These are phyloP conservation scores for Clarias macrocephalus DNA, from an alignment of 2,113 vertebrate species.

Conservation along the genomic window DNA sequence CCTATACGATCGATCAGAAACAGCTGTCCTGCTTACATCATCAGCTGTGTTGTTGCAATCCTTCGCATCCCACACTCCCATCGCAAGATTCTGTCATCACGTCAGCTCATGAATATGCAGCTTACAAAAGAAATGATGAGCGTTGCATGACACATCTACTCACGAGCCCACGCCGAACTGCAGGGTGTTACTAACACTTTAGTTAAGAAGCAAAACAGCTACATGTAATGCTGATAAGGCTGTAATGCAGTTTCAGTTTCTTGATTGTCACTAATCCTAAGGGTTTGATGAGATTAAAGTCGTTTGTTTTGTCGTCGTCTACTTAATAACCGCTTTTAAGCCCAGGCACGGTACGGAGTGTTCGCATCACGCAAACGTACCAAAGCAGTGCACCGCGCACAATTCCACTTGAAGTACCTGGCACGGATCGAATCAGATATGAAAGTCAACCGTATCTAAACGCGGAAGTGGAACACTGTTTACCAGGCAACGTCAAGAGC, in stretches of 20 bases:
- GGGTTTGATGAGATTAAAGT: not conserved
- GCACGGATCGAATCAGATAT: too few species aligned
- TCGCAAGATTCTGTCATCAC: constrained; percentile 7
- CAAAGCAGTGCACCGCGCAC: too few species aligned
- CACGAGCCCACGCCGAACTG: not conserved
- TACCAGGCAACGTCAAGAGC: too few species aligned
- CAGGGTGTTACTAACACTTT: constrained; percentile 2
- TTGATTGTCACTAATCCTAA: not conserved
- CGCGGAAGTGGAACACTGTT: too few species aligned
- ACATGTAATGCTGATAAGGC: constrained; percentile 31
- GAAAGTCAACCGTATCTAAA: too few species aligned
- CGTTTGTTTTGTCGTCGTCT: not conserved
- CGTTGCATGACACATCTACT: not conserved
- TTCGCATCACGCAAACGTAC: too few species aligned
- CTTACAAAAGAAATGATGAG: constrained; percentile 2
- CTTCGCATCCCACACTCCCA: constrained; percentile 5
- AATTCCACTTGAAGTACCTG: too few species aligned
- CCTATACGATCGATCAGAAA: constrained; percentile 41
- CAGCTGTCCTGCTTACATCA: constrained; percentile 32
- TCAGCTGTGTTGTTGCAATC: constrained; percentile 22
- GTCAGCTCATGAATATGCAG: constrained; percentile 24
- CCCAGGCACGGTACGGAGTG: too few species aligned
- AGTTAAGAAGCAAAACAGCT: constrained; percentile 10
- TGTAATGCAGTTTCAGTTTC: not conserved
- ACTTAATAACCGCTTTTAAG: too few species aligned